Base-by-base conservation (phyloP, 2,888 invertebrate species). In the Lasioglossum morio region DNA sequence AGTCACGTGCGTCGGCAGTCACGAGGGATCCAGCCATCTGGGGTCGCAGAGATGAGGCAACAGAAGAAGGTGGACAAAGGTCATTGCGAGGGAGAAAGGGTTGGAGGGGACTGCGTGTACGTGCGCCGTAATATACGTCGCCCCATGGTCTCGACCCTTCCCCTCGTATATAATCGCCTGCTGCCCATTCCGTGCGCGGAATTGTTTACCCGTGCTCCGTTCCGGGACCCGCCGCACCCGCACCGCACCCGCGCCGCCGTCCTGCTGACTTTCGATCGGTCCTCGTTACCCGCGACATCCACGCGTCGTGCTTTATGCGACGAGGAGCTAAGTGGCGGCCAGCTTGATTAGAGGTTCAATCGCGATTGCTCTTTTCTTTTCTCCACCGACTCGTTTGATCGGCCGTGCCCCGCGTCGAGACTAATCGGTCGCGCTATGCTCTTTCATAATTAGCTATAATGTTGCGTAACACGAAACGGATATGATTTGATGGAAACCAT, bases 191-290 rank as follows among this genome's bases (percentile, higher is more conserved):
- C 85, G 86, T 89, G 85, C 73, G 75, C 76, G 63, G 86, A 87
- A 89, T 89, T 90, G 90, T 90, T 90, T 90, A 89, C 82, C 78
- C 86, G 79, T 72, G 66, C 76, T 48, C 73, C 81, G 82, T 82
- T 79, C 82, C 79, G 79, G 79, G 12, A 77, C 70, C 66, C 60
- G 63, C 19, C 30, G 19, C 12, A 60, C 60, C 60, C 27, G 14
- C 60, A 30, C 27, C 23, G 53, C n/a, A 23, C 23, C n/a, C 12
- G 27, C n/a, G n/a, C 30, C n/a, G n/a, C 30, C 30, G 19, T 19
- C 16, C 79, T 63, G 74, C n/a, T 57, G 57, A 27, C 72, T 57
- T 70, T 72, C 82, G 81, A 81, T 63, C 82, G 72, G 57, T 76
- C 76, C 81, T 85, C 77, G 77, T 79, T 84, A 77, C 30, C 74